Base-by-base conservation (phyloP, 2,797 vertebrate species). In the Microctenopoma stevenorrisi region DNA sequence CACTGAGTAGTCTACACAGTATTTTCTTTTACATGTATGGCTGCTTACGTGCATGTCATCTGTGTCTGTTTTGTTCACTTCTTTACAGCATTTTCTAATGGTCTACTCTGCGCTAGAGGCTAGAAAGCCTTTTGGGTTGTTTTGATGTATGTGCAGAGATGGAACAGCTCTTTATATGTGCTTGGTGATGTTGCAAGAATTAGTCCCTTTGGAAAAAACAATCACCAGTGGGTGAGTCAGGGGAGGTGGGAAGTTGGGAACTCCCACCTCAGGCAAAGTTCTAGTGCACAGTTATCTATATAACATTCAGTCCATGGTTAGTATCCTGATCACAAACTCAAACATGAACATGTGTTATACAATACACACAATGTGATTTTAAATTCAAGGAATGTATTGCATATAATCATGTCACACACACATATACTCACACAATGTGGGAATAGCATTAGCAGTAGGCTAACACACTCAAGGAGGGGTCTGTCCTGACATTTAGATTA, bases 181-280 rank as follows among this genome's bases (percentile, higher is more conserved):
- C 65, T 64, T 65, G 65, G 68, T 76, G 84, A 83, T 63, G 81
- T 71, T 81, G 71, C 42, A 64, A 76, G 49, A 85, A 77, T 65
- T 65, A 63, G 51, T 72, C 77, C 68, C 75, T 12, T 22, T 48
- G 63, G 74, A 38, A 43, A 38, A 47, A 56, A 22, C 22, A 51
- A 10, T 55, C 35, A 64, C 8, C 22, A 13, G 40, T 44, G 5
- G 38, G 14, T 9, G 50, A 11, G 40, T 35, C 12, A 43, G 26
- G 8, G 26, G 35, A 28, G 26, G 14, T 47, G n/a, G 3, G 1
- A 9, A 58, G 18, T 43, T 5, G 46, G 55, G 11, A 64, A 18
- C 49, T 73, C 15, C 12, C 42, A 37, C 12, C 22, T 30, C 12
- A 56, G 50, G 28, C 50, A 9, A 28, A 53, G 37, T 33, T 26